Conservation (phyloP, 2,888 invertebrate species). For the Halictus ligatus region DNA sequence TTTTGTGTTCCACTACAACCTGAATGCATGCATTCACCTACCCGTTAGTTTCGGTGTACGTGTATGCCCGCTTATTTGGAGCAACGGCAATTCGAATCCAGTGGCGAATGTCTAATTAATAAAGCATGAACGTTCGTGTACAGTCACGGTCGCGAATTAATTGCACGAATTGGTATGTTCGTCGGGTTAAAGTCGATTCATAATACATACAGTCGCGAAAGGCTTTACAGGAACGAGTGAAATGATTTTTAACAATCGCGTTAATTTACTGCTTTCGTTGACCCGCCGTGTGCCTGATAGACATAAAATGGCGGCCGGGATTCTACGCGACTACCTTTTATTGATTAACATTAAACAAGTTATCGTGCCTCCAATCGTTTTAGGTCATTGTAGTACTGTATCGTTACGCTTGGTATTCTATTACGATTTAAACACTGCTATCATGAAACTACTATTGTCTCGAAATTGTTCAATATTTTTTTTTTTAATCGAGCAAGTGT, state of each 20-base stretch:
- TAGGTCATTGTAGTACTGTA: background rate
- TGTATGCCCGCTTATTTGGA: background rate
- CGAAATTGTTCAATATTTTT: background rate
- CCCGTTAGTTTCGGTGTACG: background rate
- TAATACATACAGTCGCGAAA: background rate
- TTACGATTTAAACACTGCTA: background rate
- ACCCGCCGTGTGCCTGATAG: background rate
- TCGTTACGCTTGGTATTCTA: background rate
- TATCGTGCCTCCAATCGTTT: background rate
- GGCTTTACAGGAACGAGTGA: background rate
- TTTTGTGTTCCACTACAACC: background rate
- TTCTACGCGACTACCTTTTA: background rate
- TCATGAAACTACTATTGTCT: background rate
- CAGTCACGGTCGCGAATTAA: slow-evolving; percentile 15
- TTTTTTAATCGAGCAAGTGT: too few relatives aligned
- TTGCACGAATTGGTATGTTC: slow-evolving; percentile 3
- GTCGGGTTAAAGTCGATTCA: background rate
- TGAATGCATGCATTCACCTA: background rate
- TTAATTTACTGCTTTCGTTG: background rate
- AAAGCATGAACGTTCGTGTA: slow-evolving; percentile 4
- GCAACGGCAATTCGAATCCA: background rate
- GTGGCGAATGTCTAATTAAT: slow-evolving; percentile 1
- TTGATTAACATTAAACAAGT: slow-evolving; percentile 1
- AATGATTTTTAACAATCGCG: background rate
- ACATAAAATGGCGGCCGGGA: background rate